Evolutionary conservation across 2,797 vertebrate species (phyloP).

Genomic region (Loris lydekkerianus): DNA sequence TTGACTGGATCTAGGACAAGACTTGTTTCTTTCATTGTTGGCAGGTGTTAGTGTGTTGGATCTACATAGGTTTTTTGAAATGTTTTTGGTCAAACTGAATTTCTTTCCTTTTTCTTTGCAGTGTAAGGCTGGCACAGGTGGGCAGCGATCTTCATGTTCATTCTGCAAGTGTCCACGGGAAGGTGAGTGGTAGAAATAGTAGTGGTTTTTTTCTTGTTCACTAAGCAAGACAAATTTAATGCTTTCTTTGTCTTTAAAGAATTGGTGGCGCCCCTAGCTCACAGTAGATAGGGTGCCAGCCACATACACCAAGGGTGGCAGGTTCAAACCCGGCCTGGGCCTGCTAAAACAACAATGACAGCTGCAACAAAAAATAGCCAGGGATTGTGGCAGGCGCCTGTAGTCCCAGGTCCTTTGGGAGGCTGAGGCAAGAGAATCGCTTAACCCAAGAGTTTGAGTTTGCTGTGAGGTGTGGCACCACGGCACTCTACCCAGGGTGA

Average conservation of each 20-base stretch:
- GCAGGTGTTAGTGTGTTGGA: slow-evolving; percentile 55
- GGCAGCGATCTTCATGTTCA: slow-evolving; percentile 90
- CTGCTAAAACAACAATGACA: no score
- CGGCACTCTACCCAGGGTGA: no score
- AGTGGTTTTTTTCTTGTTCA: not conserved
- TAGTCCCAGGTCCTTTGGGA: no score
- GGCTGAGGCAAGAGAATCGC: no score
- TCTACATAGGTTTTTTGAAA: not conserved
- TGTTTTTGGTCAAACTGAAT: slow-evolving; percentile 61
- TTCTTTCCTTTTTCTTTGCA: slow-evolving; percentile 84
- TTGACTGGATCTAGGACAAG: not conserved
- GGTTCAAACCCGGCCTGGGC: no score
- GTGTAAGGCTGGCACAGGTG: slow-evolving; percentile 89
- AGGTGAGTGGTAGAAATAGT: slow-evolving; percentile 84
- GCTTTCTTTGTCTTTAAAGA: slow-evolving; percentile 17
- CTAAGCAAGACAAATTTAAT: not conserved
- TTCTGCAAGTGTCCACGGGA: slow-evolving; percentile 90
- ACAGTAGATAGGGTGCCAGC: no score
- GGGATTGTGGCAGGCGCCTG: no score
- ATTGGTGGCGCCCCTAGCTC: no score
- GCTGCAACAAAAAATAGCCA: no score
- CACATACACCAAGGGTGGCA: no score
- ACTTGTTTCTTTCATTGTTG: slow-evolving; percentile 58
- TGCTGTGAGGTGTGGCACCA: no score
- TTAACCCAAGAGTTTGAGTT: no score